phyloP scores from a whole-genome alignment of 2,797 vertebrate genomes.

The Hypotaenidia okinawae region DNA sequence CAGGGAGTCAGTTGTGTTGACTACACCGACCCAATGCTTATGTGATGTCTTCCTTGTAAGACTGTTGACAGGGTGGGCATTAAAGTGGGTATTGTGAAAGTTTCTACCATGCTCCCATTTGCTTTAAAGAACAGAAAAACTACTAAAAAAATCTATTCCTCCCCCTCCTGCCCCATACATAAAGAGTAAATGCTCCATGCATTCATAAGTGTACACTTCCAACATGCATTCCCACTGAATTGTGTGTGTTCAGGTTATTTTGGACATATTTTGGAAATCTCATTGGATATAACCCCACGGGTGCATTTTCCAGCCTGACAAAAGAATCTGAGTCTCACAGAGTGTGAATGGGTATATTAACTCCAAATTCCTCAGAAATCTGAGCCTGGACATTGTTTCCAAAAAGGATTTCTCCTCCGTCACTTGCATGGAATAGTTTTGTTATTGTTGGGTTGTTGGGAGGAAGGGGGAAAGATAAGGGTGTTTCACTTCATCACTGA shows the following conservation, averaged over 20 bases:
- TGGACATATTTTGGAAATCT: slow-evolving; percentile 16
- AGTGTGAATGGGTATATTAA: neutral
- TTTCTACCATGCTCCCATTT: neutral
- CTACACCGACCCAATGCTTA: neutral
- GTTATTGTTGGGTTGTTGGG: slow-evolving; percentile 36
- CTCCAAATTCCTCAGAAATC: slow-evolving; percentile 32
- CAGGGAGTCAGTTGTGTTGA: neutral
- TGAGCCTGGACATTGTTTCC: slow-evolving; percentile 30
- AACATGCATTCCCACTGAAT: slow-evolving; percentile 4
- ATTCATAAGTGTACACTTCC: slow-evolving; percentile 35
- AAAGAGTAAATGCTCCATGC: slow-evolving; percentile 29
- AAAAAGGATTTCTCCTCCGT: slow-evolving; percentile 18
- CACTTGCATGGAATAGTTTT: slow-evolving; percentile 5
- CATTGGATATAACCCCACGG: neutral
- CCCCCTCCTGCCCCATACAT: neutral
- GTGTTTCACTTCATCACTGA: neutral
- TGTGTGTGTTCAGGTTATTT: slow-evolving; percentile 35
- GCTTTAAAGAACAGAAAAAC: slow-evolving; percentile 32
- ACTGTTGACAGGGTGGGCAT: neutral
- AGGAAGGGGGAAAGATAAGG: slow-evolving; percentile 44
- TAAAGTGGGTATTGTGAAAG: neutral
- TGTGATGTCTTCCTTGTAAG: neutral
- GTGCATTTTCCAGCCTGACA: neutral
- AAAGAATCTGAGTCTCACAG: neutral
- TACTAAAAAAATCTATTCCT: slow-evolving; percentile 16